Percentiles rank a stretch among this genome's conserved stretches.
phyloP scores from a whole-genome alignment of 2,888 invertebrate species.

The Tenodera sinensis region DNA sequence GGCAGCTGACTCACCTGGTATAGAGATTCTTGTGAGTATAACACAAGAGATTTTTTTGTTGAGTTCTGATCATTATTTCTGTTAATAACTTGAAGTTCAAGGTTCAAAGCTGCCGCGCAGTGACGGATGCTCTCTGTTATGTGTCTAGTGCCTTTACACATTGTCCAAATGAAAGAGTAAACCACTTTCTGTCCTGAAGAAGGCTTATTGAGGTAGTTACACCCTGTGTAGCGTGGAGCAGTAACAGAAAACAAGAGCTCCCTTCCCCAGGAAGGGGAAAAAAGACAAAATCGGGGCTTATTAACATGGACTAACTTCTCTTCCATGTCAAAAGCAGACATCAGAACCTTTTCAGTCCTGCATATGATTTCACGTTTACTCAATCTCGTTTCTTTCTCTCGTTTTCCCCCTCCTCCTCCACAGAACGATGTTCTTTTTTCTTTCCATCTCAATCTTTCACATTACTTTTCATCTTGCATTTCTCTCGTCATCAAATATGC shows the following conservation, averaged over 20 bases:
- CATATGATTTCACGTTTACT: conserved; percentile 10
- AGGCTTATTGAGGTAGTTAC: background rate
- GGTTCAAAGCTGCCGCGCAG: no score
- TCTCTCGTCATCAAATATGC: conserved; percentile 12
- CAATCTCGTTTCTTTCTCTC: conserved; percentile 13
- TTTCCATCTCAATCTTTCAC: background rate
- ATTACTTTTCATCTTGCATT: conserved; percentile 3
- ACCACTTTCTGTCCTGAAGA: no score
- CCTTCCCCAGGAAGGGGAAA: background rate
- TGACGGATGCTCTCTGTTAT: no score
- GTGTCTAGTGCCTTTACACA: no score
- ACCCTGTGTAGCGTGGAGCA: background rate
- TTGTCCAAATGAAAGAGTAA: no score
- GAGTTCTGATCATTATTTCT: no score
- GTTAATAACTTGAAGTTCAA: no score
- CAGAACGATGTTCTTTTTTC: background rate
- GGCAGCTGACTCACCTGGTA: no score
- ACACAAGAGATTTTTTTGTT: no score
- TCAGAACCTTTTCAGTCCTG: conserved; percentile 8
- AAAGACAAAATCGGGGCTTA: conserved; percentile 36
- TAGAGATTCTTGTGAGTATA: no score
- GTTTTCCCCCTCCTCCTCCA: background rate
- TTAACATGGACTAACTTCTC: conserved; percentile 49
- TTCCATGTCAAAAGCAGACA: conserved; percentile 52
- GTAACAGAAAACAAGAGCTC: background rate